Evolutionary conservation across 2,888 invertebrate species (phyloP).

Genomic region (Stegana nigrithorax): DNA sequence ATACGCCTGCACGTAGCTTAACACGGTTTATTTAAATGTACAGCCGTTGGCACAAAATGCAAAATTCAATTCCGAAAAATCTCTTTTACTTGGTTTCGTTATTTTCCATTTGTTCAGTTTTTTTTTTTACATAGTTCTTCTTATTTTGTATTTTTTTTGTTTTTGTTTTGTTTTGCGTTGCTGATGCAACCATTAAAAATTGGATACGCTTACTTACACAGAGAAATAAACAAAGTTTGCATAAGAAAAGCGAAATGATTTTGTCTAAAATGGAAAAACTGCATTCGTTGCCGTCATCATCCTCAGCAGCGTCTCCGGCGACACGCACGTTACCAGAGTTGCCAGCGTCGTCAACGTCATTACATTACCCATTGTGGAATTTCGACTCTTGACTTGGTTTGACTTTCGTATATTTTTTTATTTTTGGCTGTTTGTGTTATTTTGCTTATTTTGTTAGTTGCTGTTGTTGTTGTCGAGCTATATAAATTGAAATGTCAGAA

Average conservation of each 20-base stretch:
- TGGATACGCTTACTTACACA: not conserved
- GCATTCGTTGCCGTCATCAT: too few species aligned
- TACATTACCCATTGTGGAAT: too few species aligned
- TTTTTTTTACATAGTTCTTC: not conserved
- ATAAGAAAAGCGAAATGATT: conserved; percentile 5
- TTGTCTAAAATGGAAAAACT: conserved; percentile 5
- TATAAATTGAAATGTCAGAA: conserved; percentile 61
- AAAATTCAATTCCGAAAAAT: conserved; percentile 45
- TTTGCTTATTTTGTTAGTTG: not conserved
- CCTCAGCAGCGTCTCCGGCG: not conserved
- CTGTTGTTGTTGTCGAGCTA: conserved; percentile 48
- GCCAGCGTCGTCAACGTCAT: too few species aligned
- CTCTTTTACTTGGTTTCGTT: conserved; percentile 35
- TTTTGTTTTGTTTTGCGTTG: too few species aligned
- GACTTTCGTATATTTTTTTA: too few species aligned
- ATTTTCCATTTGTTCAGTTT: conserved; percentile 20
- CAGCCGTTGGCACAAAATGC: conserved; percentile 47
- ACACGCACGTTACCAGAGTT: not conserved
- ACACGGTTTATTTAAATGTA: conserved; percentile 37
- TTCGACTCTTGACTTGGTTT: too few species aligned
- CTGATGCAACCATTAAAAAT: conserved; percentile 11
- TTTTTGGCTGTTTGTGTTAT: too few species aligned
- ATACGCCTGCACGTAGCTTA: not conserved
- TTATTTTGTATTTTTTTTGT: too few species aligned
- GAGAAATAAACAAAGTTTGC: conserved; percentile 11